These are phyloP conservation scores for Bryconaethiops microstoma DNA, from an alignment of 2,797 vertebrate species.

Conservation along the genomic window DNA sequence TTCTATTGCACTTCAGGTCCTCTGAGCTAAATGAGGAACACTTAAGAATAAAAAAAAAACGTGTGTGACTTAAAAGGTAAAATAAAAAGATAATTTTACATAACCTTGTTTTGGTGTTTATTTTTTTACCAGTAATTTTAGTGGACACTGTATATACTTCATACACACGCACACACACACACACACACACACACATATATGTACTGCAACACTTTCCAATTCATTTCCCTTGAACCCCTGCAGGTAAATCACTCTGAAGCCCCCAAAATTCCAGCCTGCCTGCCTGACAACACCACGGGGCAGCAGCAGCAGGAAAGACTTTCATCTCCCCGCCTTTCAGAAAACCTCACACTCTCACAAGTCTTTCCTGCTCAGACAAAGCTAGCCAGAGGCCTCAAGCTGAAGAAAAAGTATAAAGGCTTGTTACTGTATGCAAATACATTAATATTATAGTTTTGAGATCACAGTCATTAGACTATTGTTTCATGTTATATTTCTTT, in stretches of 20 bases:
- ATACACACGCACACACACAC: too few relatives aligned
- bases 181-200: too few relatives aligned
- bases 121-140: too few relatives aligned
- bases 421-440: slow-evolving; percentile 50
- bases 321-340: slow-evolving; percentile 17
- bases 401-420: slow-evolving; percentile 18
- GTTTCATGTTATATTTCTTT: neutral
- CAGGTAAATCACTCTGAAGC: slow-evolving; percentile 44
- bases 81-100: too few relatives aligned
- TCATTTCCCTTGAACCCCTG: slow-evolving; percentile 35
- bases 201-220: neutral
- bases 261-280: slow-evolving; percentile 46
- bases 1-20: too few relatives aligned
- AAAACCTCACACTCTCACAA: slow-evolving; percentile 19
- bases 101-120: too few relatives aligned
- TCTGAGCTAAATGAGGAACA: too few relatives aligned
- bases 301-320: slow-evolving; percentile 30
- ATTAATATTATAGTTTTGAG: neutral
- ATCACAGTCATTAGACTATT: neutral
- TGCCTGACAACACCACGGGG: slow-evolving; percentile 31
- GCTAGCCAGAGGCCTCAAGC: slow-evolving; percentile 13
- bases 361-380: slow-evolving; percentile 28
- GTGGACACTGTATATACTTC: neutral
- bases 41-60: too few relatives aligned
- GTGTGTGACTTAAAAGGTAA: too few relatives aligned